These are phyloP conservation scores for Halocynthia aurantium DNA, from an alignment of 23 tunicate genomes.

Conservation along the genomic window DNA sequence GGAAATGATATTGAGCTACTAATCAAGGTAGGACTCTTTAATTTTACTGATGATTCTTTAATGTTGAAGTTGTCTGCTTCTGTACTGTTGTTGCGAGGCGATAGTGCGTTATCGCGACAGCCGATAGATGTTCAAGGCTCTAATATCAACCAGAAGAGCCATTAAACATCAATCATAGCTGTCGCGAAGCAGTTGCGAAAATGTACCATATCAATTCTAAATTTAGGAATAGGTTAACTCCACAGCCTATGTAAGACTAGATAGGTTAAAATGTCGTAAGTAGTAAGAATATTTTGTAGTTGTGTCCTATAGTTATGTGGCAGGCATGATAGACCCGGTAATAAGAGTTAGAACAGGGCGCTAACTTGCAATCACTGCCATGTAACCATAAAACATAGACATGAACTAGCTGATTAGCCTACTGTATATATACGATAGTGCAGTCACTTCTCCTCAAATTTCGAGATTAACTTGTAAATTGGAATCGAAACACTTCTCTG, in stretches of 20 bases:
- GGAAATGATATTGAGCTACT: too few relatives aligned
- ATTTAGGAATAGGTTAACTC: not conserved
- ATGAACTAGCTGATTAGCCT: not conserved
- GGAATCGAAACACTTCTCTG: too few relatives aligned
- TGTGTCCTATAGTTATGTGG: conserved; percentile 38
- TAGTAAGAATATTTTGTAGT: too few relatives aligned
- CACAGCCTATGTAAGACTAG: not conserved
- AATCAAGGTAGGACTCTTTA: too few relatives aligned
- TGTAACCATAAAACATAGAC: conserved; percentile 16
- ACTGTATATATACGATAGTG: not conserved
- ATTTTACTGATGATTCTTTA: too few relatives aligned
- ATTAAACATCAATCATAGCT: conserved; percentile 99
- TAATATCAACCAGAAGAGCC: conserved; percentile 69
- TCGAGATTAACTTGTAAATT: too few relatives aligned
- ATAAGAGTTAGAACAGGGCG: conserved; percentile 53
- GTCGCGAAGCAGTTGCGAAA: conserved; percentile 54
- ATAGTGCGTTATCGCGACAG: conserved; percentile 50
- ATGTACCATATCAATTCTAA: not conserved
- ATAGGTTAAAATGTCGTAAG: not conserved
- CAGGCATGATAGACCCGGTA: conserved; percentile 91
- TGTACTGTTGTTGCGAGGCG: not conserved
- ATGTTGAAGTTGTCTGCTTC: too few relatives aligned
- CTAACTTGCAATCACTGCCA: conserved; percentile 99
- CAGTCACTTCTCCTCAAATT: not conserved
- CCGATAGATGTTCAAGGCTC: conserved; percentile 93